Evolutionary conservation across 64 coral and sea anemone genomes (phyloP).

Genomic region (Acropora yongei): DNA sequence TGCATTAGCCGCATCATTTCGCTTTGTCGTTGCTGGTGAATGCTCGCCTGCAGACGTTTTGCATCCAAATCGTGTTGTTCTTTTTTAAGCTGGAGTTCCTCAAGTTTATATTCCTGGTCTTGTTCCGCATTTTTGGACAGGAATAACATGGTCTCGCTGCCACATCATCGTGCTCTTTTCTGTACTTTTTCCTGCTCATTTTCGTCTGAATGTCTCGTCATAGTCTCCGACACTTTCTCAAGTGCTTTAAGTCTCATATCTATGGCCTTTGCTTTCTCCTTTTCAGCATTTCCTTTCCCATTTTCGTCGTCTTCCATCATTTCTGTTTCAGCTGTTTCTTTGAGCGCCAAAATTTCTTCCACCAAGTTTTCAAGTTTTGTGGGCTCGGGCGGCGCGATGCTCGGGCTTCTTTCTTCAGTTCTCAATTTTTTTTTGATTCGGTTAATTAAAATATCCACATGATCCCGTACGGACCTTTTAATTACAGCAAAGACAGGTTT

Average conservation of each 20-base stretch:
- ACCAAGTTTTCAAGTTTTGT: conserved; percentile 27
- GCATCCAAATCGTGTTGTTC: conserved; percentile 39
- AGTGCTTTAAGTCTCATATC: conserved; percentile 39
- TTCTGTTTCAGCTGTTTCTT: conserved; percentile 41
- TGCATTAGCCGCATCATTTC: conserved; percentile 38
- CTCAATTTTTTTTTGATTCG: conserved; percentile 51
- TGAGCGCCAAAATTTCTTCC: conserved; percentile 44
- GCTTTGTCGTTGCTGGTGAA: conserved; percentile 29
- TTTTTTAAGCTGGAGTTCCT: conserved; percentile 48
- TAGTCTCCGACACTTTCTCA: conserved; percentile 19
- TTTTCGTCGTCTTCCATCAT: conserved; percentile 21
- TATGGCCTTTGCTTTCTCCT: conserved; percentile 30
- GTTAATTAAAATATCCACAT: conserved; percentile 37
- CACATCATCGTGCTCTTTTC: conserved; percentile 41
- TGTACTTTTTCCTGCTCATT: conserved; percentile 11
- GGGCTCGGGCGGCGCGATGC: background rate
- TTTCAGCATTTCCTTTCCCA: conserved; percentile 22
- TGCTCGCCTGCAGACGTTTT: conserved; percentile 34
- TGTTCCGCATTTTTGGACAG: conserved; percentile 36
- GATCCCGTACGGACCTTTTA: conserved; percentile 49
- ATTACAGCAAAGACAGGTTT: conserved; percentile 15
- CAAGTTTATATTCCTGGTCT: conserved; percentile 32
- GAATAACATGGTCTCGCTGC: conserved; percentile 57
- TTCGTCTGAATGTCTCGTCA: conserved; percentile 20
- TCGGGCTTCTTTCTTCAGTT: background rate